Evolutionary conservation across 2,888 invertebrate genomes (phyloP).

Genomic region (Allygus modestus): DNA sequence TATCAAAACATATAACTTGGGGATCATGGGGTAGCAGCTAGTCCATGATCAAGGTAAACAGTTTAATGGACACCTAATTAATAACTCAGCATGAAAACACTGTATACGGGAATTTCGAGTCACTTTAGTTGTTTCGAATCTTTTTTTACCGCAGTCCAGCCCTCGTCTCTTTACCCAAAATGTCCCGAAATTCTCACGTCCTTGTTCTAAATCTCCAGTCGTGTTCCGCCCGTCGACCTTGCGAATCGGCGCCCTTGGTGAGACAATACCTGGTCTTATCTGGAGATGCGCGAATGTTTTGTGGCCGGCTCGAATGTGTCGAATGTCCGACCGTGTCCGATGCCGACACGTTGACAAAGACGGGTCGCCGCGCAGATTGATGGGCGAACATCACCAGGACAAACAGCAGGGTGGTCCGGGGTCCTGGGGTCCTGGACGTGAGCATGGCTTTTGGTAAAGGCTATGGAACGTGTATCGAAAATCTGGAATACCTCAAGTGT

Average conservation of each 20-base stretch:
- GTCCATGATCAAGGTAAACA: too few relatives aligned
- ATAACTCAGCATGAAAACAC: too few relatives aligned
- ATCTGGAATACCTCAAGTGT: too few relatives aligned
- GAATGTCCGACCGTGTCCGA: constrained; percentile 5
- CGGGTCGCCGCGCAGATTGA: background rate
- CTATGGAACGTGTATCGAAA: too few relatives aligned
- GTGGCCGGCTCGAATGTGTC: constrained; percentile 20
- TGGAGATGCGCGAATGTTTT: constrained; percentile 31
- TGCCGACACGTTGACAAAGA: background rate
- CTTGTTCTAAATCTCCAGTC: background rate
- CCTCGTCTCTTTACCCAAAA: too few relatives aligned
- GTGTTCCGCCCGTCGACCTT: background rate
- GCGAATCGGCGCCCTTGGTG: constrained; percentile 16
- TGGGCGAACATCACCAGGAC: constrained; percentile 5
- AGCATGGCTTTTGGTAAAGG: too few relatives aligned
- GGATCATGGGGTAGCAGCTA: too few relatives aligned
- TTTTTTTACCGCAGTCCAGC: too few relatives aligned
- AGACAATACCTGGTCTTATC: constrained; percentile 18
- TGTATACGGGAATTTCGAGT: too few relatives aligned
- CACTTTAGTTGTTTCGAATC: too few relatives aligned
- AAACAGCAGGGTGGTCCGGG: background rate
- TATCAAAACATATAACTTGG: too few relatives aligned
- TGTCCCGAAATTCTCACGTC: constrained; percentile 7
- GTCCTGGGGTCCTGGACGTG: background rate
- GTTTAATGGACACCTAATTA: too few relatives aligned